Conservation (phyloP, 1,140 invertebrate species). For the Lepidurus packardi region DNA sequence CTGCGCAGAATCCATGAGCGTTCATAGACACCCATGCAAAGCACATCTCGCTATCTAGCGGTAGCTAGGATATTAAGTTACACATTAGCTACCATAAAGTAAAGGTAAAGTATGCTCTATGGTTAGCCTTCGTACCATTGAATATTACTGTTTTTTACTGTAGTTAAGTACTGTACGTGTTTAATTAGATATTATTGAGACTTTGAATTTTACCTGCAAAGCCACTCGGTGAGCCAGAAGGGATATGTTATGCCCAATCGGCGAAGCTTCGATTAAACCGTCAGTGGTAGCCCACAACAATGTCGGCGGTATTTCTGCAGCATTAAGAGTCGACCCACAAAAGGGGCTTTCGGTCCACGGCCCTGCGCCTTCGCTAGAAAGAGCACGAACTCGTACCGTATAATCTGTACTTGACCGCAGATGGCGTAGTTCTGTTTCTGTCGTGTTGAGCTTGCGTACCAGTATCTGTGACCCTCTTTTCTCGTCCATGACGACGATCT, state of each 20-base stretch:
- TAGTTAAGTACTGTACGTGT: neutral
- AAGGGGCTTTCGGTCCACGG: constrained; percentile 30
- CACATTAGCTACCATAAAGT: neutral
- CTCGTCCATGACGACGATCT: neutral
- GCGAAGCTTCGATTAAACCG: constrained; percentile 63
- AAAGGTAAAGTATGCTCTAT: too few species aligned
- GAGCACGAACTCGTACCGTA: neutral
- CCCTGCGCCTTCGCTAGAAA: constrained; percentile 37
- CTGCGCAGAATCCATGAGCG: too few species aligned
- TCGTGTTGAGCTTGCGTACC: neutral
- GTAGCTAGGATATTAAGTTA: neutral
- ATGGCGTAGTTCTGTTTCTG: neutral
- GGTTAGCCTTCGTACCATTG: neutral
- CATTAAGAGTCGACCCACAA: constrained; percentile 34
- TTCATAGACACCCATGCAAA: too few species aligned
- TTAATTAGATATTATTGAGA: neutral
- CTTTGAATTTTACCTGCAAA: constrained; percentile 41
- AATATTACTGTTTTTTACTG: neutral
- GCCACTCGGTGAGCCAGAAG: constrained; percentile 56
- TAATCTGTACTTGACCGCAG: neutral
- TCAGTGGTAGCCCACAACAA: constrained; percentile 66
- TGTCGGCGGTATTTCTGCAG: constrained; percentile 50
- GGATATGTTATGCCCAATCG: constrained; percentile 62
- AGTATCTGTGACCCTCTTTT: neutral
- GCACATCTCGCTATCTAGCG: neutral